phyloP scores from a whole-genome alignment of 2,888 invertebrate genomes.

The Philereme transversata region DNA sequence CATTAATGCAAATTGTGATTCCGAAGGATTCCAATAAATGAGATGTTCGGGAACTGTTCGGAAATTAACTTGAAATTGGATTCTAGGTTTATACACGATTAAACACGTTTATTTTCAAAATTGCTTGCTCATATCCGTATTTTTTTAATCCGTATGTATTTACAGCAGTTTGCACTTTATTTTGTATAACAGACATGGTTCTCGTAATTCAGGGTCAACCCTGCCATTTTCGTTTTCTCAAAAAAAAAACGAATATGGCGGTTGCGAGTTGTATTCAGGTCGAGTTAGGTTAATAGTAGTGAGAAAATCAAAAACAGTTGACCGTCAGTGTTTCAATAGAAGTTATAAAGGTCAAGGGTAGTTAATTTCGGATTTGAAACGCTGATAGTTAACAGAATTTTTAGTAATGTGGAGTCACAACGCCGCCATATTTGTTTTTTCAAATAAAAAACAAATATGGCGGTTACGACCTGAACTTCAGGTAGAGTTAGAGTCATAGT shows the following conservation, averaged over 20 bases:
- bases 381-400: no score
- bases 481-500: background rate
- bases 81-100: background rate
- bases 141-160: no score
- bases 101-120: background rate
- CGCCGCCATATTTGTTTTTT: no score
- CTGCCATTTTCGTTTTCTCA: no score
- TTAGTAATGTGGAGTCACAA: no score
- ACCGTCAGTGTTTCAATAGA: constrained; percentile 1
- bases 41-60: constrained; percentile 5
- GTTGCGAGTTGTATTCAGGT: background rate
- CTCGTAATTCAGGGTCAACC: no score
- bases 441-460: no score
- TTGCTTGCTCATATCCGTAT: background rate
- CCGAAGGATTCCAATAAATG: constrained; percentile 18
- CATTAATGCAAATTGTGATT: constrained; percentile 15
- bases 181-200: no score
- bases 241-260: no score
- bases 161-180: no score
- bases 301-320: background rate
- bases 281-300: background rate
- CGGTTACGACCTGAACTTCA: no score
- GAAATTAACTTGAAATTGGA: constrained; percentile 14
- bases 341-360: constrained; percentile 9
- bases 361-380: constrained; percentile 10